Evolutionary conservation across 2,888 invertebrate genomes (phyloP), one percentile per base, ranked within the genome.

Genomic region (Melanophora roralis): DNA sequence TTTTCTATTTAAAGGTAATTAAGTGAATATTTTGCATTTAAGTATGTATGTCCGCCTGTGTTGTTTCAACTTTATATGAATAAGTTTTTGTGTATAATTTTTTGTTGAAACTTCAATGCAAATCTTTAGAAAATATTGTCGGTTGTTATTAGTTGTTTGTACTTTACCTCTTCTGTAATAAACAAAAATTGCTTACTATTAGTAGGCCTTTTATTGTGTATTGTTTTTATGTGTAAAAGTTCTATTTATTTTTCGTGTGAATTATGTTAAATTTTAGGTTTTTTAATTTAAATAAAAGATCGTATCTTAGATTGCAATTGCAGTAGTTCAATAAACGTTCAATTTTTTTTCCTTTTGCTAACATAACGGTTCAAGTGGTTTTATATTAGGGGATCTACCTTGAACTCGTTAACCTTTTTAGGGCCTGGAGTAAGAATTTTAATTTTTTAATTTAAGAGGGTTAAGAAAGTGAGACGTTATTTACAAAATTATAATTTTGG

Each of bases 1-100:
- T 76, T 27, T 76, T 64, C 62, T 43, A 76, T 76, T 80, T 73
- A 68, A 76, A 80, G 80, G 80, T 80, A 80, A 80, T 80, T 80
- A 80, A 77, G 65, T 73, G 78, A 75, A 81, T 81, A 68, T 71
- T 81, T 78, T 75, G 75, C 81, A 78, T 81, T n/a, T n/a, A n/a
- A n/a, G n/a, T n/a, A n/a, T n/a, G 72, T 69, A 65, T 40, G 65
- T 67, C 32, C 34, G 65, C 60, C 32, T 45, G 11, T 43, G 23
- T 14, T 27, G 5, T 45, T 32, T 62, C 32, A 11, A 60, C 21
- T 21, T 21, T n/a, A 8, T 16, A 14, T 43, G 43, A 51, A 34
- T 36, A 3, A n/a, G n/a, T n/a, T n/a, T n/a, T n/a, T 67, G 40
- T 73, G 38, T 32, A n/a, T 27, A 6, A 6, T 27, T 27, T 45